A percentile compares a stretch with the other conserved stretches of the same genome.
These are phyloP conservation scores for Parnassius glacialis DNA, from an alignment of 2,888 invertebrate species.

Conservation along the genomic window DNA sequence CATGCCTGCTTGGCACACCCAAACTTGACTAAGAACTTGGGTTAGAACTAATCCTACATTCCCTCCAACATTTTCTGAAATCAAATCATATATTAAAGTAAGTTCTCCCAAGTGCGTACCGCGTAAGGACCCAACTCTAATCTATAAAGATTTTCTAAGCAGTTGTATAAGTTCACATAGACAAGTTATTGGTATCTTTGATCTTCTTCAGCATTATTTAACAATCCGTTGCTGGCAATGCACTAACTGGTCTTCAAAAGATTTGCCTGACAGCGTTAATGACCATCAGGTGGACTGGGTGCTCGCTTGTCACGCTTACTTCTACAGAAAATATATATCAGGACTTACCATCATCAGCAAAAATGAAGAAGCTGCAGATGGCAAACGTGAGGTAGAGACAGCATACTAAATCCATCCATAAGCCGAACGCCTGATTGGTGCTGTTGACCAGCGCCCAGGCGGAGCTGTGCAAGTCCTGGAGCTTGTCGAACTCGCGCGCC, in stretches of 20 bases:
- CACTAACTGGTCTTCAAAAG: too few species aligned
- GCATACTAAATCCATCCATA: constrained; percentile 81
- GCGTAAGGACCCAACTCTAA: too few species aligned
- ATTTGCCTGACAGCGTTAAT: too few species aligned
- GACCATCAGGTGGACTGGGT: too few species aligned
- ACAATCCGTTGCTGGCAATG: too few species aligned
- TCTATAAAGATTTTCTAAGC: too few species aligned
- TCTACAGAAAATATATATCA: not conserved
- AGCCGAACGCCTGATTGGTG: constrained; percentile 75
- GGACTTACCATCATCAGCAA: constrained; percentile 53
- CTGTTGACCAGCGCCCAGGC: constrained; percentile 75
- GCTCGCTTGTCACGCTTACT: too few species aligned
- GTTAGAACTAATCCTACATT: constrained; percentile 87
- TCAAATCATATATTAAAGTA: too few species aligned
- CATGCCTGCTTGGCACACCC: constrained; percentile 92
- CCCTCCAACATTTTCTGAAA: constrained; percentile 77
- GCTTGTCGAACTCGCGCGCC: constrained; percentile 85
- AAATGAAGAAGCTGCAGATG: constrained; percentile 84
- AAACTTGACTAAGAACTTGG: constrained; percentile 85
- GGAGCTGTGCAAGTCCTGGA: constrained; percentile 83
- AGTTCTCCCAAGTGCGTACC: too few species aligned
- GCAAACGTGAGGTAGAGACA: constrained; percentile 80
- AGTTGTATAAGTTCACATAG: too few species aligned
- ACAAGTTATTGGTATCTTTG: too few species aligned
- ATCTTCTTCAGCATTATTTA: too few species aligned